These are phyloP conservation scores for Cataglyphis cursor DNA, from an alignment of 2,888 invertebrate species.

Conservation along the genomic window DNA sequence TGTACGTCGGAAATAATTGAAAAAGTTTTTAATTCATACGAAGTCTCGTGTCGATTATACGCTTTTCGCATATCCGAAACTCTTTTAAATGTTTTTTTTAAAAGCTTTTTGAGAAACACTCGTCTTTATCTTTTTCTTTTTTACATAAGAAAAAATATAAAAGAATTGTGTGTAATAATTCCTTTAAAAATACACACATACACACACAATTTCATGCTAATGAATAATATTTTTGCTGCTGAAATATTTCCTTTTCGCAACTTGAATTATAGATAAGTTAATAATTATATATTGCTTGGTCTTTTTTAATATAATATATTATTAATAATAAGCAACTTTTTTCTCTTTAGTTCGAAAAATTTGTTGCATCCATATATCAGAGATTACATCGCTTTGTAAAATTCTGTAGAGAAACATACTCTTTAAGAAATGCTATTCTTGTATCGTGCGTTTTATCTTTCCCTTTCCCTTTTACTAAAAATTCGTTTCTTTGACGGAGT, in stretches of 20 bases:
- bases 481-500: conserved; percentile 42
- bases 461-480: conserved; percentile 27
- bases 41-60: conserved; percentile 40
- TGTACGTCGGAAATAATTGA: conserved; percentile 55
- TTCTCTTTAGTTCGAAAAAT: background rate
- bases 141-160: background rate
- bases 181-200: background rate
- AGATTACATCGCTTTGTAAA: background rate
- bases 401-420: background rate
- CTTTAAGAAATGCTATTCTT: background rate
- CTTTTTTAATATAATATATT: background rate
- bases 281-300: background rate
- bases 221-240: background rate
- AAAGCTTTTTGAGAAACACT: background rate
- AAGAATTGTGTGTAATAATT: background rate
- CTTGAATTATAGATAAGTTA: background rate
- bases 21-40: conserved; percentile 48
- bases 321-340: background rate
- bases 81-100: background rate
- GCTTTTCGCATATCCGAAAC: background rate
- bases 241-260: background rate
- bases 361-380: background rate
- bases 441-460: conserved; percentile 5
- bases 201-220: background rate
- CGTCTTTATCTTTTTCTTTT: background rate